These are phyloP conservation scores for Euthynnus affinis DNA, from an alignment of 2,797 vertebrate species.

Conservation along the genomic window DNA sequence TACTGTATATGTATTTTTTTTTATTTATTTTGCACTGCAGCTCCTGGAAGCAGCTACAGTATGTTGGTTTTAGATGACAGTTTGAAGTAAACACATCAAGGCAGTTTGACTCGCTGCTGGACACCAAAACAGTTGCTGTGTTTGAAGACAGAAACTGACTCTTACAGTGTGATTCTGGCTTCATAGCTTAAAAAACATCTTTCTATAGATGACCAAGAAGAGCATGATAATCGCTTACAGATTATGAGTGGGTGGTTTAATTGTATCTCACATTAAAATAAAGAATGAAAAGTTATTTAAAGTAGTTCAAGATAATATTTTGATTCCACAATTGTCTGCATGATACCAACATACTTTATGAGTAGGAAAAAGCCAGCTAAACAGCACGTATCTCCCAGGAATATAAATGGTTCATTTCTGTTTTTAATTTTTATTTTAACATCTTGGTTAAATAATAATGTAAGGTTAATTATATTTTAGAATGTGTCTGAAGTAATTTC, in stretches of 20 bases:
- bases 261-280: neutral
- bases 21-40: neutral
- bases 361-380: slow-evolving; percentile 1
- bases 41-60: slow-evolving; percentile 22
- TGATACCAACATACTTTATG: neutral
- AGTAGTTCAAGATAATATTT: neutral
- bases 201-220: slow-evolving; percentile 3
- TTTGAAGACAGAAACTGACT: slow-evolving; percentile 20
- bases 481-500: slow-evolving; percentile 32
- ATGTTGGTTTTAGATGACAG: slow-evolving; percentile 43
- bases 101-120: slow-evolving; percentile 58
- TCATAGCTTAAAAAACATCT: neutral
- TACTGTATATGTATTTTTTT: neutral
- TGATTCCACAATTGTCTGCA: neutral
- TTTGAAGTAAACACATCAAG: slow-evolving; percentile 43
- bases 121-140: slow-evolving; percentile 41
- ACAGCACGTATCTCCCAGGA: neutral
- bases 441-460: slow-evolving; percentile 22
- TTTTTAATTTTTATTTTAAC: neutral
- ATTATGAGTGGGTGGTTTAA: neutral
- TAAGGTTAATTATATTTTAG: slow-evolving; percentile 15
- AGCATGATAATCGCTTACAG: neutral
- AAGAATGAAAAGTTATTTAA: neutral
- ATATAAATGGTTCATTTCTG: slow-evolving; percentile 24
- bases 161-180: slow-evolving; percentile 3